These are phyloP conservation scores for Sebastes miniatus DNA, from an alignment of 2,797 vertebrate species.

Conservation along the genomic window DNA sequence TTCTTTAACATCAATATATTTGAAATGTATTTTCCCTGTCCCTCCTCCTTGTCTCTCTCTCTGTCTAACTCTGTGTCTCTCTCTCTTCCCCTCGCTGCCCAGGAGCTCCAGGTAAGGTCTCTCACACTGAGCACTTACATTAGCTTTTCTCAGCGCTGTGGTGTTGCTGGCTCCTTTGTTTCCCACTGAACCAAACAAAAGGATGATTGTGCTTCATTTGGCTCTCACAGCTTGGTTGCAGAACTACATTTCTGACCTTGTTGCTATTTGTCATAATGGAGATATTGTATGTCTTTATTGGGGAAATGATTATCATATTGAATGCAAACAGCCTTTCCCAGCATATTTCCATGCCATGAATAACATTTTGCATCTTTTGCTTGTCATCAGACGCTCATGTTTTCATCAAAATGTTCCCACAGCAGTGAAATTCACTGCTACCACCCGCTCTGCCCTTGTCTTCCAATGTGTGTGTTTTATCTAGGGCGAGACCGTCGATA, in stretches of 20 bases:
- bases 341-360: constrained; percentile 44
- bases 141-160: constrained; percentile 66
- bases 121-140: constrained; percentile 62
- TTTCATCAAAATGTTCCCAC: neutral
- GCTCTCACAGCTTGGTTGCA: constrained; percentile 67
- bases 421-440: neutral
- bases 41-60: constrained; percentile 56
- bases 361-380: constrained; percentile 68
- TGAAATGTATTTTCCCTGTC: constrained; percentile 61
- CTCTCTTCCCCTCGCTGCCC: constrained; percentile 87
- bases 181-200: constrained; percentile 22
- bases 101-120: constrained; percentile 99
- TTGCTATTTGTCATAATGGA: constrained; percentile 17
- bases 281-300: constrained; percentile 3
- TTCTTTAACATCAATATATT: constrained; percentile 39
- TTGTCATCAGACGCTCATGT: constrained; percentile 41
- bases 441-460: constrained; percentile 4
- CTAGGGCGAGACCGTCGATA: constrained; percentile 97
- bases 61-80: constrained; percentile 75
- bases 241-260: constrained; percentile 41
- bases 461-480: constrained; percentile 62
- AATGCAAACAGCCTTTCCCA: constrained; percentile 32
- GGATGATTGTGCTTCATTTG: constrained; percentile 51
- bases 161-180: constrained; percentile 61
- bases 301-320: neutral